Evolutionary conservation across 2,888 invertebrate genomes (phyloP).

Genomic region (Sphaerophoria taeniata): DNA sequence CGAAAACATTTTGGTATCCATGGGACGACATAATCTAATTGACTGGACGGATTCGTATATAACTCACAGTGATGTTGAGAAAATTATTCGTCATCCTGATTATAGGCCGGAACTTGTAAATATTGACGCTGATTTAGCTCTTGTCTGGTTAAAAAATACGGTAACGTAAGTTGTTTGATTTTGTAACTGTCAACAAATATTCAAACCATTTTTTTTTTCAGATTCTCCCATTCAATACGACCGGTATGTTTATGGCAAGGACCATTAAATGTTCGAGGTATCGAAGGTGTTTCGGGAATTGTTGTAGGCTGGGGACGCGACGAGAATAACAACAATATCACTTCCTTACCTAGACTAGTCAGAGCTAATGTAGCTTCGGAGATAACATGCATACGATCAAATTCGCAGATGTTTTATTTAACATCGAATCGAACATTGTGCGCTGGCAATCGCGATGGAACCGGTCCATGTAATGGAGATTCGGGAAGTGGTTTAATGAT

Average conservation of each 20-base stretch:
- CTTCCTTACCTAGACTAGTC: conserved; percentile 80
- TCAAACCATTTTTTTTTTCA: conserved; percentile 27
- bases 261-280: conserved; percentile 71
- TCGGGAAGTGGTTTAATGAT: conserved; percentile 85
- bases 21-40: conserved; percentile 82
- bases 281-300: conserved; percentile 81
- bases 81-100: conserved; percentile 80
- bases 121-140: conserved; percentile 82
- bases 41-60: conserved; percentile 77
- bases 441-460: conserved; percentile 79
- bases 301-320: conserved; percentile 84
- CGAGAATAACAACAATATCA: conserved; percentile 76
- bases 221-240: conserved; percentile 76
- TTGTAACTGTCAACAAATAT: background rate
- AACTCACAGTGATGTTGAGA: conserved; percentile 75
- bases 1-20: conserved; percentile 58
- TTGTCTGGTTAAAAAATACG: conserved; percentile 79
- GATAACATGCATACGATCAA: conserved; percentile 82
- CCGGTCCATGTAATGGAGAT: conserved; percentile 82
- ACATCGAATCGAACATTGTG: conserved; percentile 74
- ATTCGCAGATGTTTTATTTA: conserved; percentile 74
- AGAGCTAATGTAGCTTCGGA: conserved; percentile 82
- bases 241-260: conserved; percentile 79
- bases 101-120: conserved; percentile 76
- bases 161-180: conserved; percentile 21